Evolutionary conservation across 2,797 vertebrate species (phyloP).

Genomic region (Cottoperca gobio): DNA sequence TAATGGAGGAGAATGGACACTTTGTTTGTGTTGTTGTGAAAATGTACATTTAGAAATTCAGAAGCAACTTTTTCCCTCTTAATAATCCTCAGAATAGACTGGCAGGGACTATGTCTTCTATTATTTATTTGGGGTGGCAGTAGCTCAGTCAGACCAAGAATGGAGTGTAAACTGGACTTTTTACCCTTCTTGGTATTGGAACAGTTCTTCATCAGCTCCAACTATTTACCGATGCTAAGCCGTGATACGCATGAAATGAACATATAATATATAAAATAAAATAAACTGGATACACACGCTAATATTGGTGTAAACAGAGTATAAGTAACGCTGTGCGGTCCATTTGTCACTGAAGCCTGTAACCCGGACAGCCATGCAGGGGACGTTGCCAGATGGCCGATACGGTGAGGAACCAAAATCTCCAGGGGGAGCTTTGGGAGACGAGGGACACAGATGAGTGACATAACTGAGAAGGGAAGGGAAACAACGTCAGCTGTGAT

Average conservation of each 20-base stretch:
- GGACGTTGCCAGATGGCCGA: slow-evolving; percentile 32
- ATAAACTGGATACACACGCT: too few species aligned
- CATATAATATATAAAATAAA: too few species aligned
- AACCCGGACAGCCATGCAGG: slow-evolving; percentile 15
- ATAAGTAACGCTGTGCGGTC: background rate
- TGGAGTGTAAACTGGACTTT: too few species aligned
- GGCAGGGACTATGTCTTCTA: background rate
- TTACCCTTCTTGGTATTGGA: too few species aligned
- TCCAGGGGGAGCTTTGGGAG: slow-evolving; percentile 42
- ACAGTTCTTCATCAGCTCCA: too few species aligned
- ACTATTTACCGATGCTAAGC: too few species aligned
- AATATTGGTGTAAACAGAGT: too few species aligned
- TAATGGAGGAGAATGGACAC: background rate
- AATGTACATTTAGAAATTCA: background rate
- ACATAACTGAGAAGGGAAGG: slow-evolving; percentile 50
- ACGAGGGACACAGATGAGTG: slow-evolving; percentile 53
- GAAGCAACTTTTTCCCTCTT: background rate
- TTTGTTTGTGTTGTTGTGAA: background rate
- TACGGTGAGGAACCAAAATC: slow-evolving; percentile 36
- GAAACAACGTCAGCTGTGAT: slow-evolving; percentile 35
- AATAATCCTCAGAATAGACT: background rate
- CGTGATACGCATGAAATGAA: too few species aligned
- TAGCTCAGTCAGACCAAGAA: too few species aligned
- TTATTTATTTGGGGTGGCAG: too few species aligned
- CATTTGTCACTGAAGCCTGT: slow-evolving; percentile 14